Conservation (phyloP, 2,113 vertebrate genomes). For the Sterna hirundo region DNA sequence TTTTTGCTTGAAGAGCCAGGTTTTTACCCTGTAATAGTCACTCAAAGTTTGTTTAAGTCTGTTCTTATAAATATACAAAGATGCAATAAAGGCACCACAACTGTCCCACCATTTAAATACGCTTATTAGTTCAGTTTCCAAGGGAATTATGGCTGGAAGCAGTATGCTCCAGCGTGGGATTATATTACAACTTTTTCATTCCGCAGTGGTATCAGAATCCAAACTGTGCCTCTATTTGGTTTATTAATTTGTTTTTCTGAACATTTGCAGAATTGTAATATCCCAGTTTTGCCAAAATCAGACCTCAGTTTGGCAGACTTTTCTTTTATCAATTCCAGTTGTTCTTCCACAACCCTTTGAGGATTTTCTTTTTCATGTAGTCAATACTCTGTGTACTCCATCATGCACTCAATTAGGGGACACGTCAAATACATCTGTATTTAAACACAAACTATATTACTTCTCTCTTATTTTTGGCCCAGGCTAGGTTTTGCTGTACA, state of each 20-base stretch:
- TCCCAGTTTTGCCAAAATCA: conserved; percentile 41
- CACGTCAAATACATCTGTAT: conserved; percentile 2
- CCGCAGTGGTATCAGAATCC: conserved; percentile 15
- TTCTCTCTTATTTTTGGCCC: conserved; percentile 39
- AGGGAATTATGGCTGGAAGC: conserved; percentile 33
- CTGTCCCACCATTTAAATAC: not conserved
- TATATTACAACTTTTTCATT: conserved; percentile 36
- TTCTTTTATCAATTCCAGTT: conserved; percentile 48
- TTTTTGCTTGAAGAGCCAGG: not conserved
- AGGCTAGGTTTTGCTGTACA: not conserved
- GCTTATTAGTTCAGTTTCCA: not conserved
- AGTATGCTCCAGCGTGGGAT: not conserved
- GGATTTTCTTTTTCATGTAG: conserved; percentile 45
- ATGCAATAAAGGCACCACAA: not conserved
- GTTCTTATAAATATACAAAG: not conserved
- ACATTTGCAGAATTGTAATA: conserved; percentile 43
- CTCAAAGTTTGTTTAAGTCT: not conserved
- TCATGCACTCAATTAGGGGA: not conserved
- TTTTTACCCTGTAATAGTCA: not conserved
- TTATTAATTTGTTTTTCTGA: conserved; percentile 65
- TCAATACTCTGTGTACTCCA: not conserved
- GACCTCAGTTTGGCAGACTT: conserved; percentile 39
- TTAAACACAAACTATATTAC: not conserved
- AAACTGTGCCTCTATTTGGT: conserved; percentile 28
- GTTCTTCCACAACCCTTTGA: conserved; percentile 26